Percentiles rank a stretch among this genome's conserved stretches.
phyloP scores from a whole-genome alignment of 2,797 vertebrate species.

The Oryzias dopingdopingensis region DNA sequence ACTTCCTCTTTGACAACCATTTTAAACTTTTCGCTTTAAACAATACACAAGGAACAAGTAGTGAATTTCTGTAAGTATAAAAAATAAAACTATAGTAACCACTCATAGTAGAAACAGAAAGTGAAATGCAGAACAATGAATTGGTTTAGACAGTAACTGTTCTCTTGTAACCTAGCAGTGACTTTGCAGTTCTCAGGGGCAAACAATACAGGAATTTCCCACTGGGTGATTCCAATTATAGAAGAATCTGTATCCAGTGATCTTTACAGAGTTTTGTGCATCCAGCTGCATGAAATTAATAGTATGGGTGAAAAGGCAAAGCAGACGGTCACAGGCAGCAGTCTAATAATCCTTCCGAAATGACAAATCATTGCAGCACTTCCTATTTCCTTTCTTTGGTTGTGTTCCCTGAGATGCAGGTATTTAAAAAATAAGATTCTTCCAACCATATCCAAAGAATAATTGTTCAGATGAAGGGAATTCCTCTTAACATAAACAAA shows the following conservation, averaged over 20 bases:
- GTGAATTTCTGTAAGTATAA: too few relatives aligned
- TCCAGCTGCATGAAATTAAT: slow-evolving; percentile 31
- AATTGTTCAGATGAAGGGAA: background rate
- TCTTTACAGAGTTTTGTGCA: slow-evolving; percentile 31
- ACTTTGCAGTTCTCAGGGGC: slow-evolving; percentile 41
- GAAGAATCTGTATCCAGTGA: slow-evolving; percentile 18
- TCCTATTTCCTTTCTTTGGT: slow-evolving; percentile 16
- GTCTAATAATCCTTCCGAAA: slow-evolving; percentile 14
- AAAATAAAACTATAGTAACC: too few relatives aligned
- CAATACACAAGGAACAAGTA: too few relatives aligned
- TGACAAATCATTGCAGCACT: slow-evolving; percentile 18
- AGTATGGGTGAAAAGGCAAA: slow-evolving; percentile 22
- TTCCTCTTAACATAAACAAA: too few relatives aligned
- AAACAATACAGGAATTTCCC: slow-evolving; percentile 37
- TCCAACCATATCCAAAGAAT: background rate
- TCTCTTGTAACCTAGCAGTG: slow-evolving; percentile 37
- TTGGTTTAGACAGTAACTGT: slow-evolving; percentile 36
- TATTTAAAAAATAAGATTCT: background rate
- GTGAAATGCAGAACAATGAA: slow-evolving; percentile 36
- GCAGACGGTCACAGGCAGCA: slow-evolving; percentile 12
- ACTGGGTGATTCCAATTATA: slow-evolving; percentile 39
- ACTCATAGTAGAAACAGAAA: slow-evolving; percentile 9
- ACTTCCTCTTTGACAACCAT: too few relatives aligned
- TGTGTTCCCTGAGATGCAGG: background rate
- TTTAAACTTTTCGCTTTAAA: too few relatives aligned